Conservation (phyloP, 2,797 vertebrate genomes). For the Melanotaenia maccullochi region DNA sequence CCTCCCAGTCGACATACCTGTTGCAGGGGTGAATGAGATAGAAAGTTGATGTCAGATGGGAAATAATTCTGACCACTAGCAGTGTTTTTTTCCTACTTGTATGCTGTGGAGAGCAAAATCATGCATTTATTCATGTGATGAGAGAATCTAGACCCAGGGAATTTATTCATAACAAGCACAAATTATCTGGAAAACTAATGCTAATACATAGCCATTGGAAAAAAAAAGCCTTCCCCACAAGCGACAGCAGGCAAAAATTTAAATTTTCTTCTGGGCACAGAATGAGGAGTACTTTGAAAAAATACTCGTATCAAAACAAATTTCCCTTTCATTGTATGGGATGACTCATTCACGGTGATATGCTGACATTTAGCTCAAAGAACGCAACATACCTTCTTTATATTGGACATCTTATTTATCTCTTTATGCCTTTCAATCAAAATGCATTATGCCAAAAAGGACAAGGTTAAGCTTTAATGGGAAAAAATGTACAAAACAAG, state of each 20-base stretch:
- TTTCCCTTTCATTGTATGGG: background rate
- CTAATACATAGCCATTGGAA: conserved; percentile 24
- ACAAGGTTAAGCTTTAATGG: conserved; percentile 21
- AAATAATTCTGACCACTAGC: conserved; percentile 14
- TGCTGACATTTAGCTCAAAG: conserved; percentile 32
- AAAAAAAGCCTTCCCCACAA: conserved; percentile 27
- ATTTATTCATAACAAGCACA: conserved; percentile 42
- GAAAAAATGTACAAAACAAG: background rate
- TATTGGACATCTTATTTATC: conserved; percentile 16
- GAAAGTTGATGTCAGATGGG: background rate
- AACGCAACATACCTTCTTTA: conserved; percentile 27
- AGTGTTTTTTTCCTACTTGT: conserved; percentile 7
- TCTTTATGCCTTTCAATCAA: conserved; percentile 24
- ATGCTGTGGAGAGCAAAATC: conserved; percentile 4
- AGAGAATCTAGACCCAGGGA: conserved; percentile 18
- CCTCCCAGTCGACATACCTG: conserved; percentile 95
- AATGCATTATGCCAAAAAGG: conserved; percentile 6
- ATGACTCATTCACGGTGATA: conserved; percentile 17
- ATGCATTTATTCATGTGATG: conserved; percentile 53
- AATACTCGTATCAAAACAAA: conserved; percentile 9
- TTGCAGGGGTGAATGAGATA: background rate
- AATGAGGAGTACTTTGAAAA: background rate
- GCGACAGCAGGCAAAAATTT: conserved; percentile 26
- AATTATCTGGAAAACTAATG: conserved; percentile 45
- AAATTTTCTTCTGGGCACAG: conserved; percentile 31